Evolutionary conservation across 2,113 vertebrate species (phyloP).

Genomic region (Notothenia rossii): DNA sequence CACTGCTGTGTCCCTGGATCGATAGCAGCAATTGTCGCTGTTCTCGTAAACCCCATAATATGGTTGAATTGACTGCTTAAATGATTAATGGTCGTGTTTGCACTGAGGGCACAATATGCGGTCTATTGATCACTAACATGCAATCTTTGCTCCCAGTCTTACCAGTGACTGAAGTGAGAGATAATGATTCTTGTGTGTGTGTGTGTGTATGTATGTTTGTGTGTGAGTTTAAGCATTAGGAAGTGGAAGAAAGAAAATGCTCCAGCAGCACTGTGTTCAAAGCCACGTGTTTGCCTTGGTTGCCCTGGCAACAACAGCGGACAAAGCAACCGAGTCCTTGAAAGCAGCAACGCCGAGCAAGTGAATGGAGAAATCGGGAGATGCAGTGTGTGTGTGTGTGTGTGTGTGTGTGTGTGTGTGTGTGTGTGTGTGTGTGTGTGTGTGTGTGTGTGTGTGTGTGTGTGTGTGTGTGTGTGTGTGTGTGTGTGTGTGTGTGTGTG

Average conservation of each 20-base stretch:
- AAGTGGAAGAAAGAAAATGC: slow-evolving; percentile 61
- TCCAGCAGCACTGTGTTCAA: slow-evolving; percentile 37
- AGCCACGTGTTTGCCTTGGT: slow-evolving; percentile 76
- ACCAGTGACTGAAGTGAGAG: slow-evolving; percentile 30
- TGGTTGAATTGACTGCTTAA: slow-evolving; percentile 33
- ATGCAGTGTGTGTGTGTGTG: too few species aligned
- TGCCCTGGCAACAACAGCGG: slow-evolving; percentile 77
- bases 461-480: neutral
- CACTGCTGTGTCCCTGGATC: slow-evolving; percentile 16
- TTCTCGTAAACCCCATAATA: slow-evolving; percentile 51
- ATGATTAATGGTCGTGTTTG: slow-evolving; percentile 46
- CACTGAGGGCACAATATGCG: slow-evolving; percentile 13
- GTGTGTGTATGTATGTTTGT: slow-evolving; percentile 11
- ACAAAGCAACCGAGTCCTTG: slow-evolving; percentile 82
- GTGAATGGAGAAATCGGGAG: slow-evolving; percentile 66
- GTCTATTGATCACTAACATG: slow-evolving; percentile 58
- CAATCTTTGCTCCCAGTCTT: slow-evolving; percentile 14
- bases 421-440: slow-evolving; percentile 13
- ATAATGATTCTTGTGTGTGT: slow-evolving; percentile 1
- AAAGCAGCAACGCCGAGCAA: slow-evolving; percentile 66
- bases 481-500: neutral
- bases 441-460: neutral
- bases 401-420: too few species aligned
- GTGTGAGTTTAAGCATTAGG: slow-evolving; percentile 21
- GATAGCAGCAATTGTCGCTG: slow-evolving; percentile 38